A percentile compares a stretch with the other conserved stretches of the same genome.
Conservation (phyloP, 2,888 invertebrate genomes). For the Miltochrista miniata region DNA sequence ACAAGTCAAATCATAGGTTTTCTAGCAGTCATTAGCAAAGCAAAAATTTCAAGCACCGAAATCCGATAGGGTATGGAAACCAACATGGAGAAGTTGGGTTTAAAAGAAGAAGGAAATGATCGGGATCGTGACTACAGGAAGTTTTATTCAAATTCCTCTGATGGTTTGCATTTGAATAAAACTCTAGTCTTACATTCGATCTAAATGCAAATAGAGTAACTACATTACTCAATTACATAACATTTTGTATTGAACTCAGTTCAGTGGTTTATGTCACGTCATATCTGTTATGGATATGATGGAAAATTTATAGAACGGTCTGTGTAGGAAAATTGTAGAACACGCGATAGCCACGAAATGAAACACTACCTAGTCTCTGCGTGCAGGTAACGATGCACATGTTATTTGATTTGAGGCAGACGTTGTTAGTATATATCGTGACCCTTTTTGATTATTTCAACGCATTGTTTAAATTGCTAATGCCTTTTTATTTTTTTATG, state of each 20-base stretch:
- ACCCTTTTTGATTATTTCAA: no score
- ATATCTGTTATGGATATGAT: slow-evolving; percentile 29
- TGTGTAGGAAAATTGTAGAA: slow-evolving; percentile 11
- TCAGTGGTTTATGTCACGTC: slow-evolving; percentile 28
- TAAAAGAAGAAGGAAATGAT: no score
- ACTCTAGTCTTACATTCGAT: no score
- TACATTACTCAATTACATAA: slow-evolving; percentile 30
- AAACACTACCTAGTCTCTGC: slow-evolving; percentile 16
- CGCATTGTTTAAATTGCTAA: no score
- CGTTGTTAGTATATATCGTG: neutral
- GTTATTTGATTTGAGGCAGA: neutral
- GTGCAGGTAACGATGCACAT: slow-evolving; percentile 21
- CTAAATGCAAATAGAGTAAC: slow-evolving; percentile 50
- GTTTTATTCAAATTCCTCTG: no score
- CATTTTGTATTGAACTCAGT: slow-evolving; percentile 30
- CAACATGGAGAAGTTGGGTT: no score
- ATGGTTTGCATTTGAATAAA: slow-evolving; percentile 1
- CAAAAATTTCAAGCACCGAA: no score
- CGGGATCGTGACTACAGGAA: no score
- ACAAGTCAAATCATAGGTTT: no score
- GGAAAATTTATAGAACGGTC: slow-evolving; percentile 28
- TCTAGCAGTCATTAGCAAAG: no score
- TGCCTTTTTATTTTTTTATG: no score
- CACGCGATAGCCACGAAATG: slow-evolving; percentile 26
- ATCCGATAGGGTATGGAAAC: no score